Base-by-base conservation (phyloP, 2,113 vertebrate genomes). In the Stegastes partitus region DNA sequence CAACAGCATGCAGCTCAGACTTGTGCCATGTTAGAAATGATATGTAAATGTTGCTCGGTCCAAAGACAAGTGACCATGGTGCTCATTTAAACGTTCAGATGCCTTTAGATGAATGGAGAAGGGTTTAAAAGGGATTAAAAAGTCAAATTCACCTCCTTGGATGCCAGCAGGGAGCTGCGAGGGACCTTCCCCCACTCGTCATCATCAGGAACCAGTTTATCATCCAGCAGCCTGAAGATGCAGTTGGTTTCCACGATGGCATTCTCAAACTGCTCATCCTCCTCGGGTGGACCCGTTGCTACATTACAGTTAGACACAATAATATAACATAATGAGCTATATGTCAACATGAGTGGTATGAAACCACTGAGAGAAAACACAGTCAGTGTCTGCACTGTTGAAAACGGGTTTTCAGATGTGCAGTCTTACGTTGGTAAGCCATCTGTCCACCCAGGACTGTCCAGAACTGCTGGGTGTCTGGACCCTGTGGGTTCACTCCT, bases 231-330 rank as follows among this genome's bases (percentile, higher is more conserved):
- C 23, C 96, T 96, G 89, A 98, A 99, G 87, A 97, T 97, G 47
- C 98, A 99, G 90, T 99, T 99, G n/a, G 98, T 99, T 93, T 99
- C 98, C 89, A 99, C 97, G 2, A 99, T 97, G 83, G 96, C 97
- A 0, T 93, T 95, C 92, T 99, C 98, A 65, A 98, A 99, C 62
- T 95, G 94, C 87, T 99, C 98, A 0, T 99, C 98, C 74, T 99
- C 97, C 70, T 99, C 97, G 1, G 97, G 95, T 58, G 92, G 95
- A 72, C 98, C 98, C 0, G 96, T 95, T 2, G 95, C 98, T 99
- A 74, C 1, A 23, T 16, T 1, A 21, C 34, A 28, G 31, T 26
- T 2, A 65, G 11, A 73, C 23, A 67, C 5, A 54, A 22, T 1
- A 6, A 53, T 11, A 22, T 2, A 6, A 53, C 10, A 22, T 2